Evolutionary conservation across 2,888 invertebrate genomes (phyloP).

Genomic region (Meandrusa payeni): DNA sequence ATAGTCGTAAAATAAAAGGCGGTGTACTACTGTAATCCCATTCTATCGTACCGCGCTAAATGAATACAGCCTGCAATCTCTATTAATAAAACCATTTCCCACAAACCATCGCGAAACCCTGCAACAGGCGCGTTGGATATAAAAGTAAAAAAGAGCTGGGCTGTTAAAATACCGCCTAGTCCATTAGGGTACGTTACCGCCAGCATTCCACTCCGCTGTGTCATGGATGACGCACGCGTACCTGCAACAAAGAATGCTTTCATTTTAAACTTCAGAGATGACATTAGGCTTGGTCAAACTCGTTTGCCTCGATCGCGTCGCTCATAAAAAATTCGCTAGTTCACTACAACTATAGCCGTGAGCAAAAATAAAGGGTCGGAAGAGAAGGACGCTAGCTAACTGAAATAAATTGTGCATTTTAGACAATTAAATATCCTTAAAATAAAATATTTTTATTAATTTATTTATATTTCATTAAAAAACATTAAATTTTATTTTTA

Average conservation of each 20-base stretch:
- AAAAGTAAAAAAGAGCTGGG: slow-evolving; percentile 21
- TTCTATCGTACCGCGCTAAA: slow-evolving; percentile 17
- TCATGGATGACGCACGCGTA: slow-evolving; percentile 63
- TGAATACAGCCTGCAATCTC: slow-evolving; percentile 13
- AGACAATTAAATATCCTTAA: too few species aligned
- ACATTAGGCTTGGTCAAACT: too few species aligned
- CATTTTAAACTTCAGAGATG: too few species aligned
- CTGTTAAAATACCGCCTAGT: slow-evolving; percentile 36
- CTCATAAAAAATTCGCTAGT: too few species aligned
- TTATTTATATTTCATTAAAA: too few species aligned
- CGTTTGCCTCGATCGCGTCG: too few species aligned
- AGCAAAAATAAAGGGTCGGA: too few species aligned
- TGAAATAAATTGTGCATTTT: too few species aligned
- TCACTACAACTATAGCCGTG: too few species aligned
- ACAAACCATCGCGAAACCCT: slow-evolving; percentile 17
- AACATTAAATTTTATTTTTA: too few species aligned
- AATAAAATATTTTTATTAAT: too few species aligned
- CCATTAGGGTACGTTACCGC: slow-evolving; percentile 33
- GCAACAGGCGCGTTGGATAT: slow-evolving; percentile 13
- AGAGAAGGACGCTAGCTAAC: too few species aligned
- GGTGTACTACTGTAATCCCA: slow-evolving; percentile 1
- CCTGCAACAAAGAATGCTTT: slow-evolving; percentile 67
- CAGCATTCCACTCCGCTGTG: slow-evolving; percentile 57
- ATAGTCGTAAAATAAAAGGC: slow-evolving; percentile 5
- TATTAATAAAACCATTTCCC: slow-evolving; percentile 22